Base-by-base conservation (phyloP, 2,888 invertebrate genomes). In the Scaptomyza tumidula region DNA sequence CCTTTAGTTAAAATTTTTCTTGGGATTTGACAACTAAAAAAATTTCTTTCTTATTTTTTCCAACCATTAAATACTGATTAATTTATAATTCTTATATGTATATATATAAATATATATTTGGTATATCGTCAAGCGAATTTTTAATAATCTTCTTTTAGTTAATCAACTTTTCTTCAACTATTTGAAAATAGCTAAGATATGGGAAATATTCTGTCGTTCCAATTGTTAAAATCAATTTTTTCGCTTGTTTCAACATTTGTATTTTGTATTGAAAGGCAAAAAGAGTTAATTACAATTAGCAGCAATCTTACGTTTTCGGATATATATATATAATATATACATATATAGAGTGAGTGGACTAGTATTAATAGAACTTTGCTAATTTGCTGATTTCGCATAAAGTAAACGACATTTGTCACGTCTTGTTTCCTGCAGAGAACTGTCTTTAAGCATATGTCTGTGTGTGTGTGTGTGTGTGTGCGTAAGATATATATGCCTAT, bases 351-450 rank as follows among this genome's bases (percentile, higher is more conserved):
- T 66, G 33, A 29, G 19, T 24, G n/a, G 29, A 33, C 33, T 65
- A 16, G 16, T 16, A 65, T 66, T 35, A 65, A 65, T 49, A 52
- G 41, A 53, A 58, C 33, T 48, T 52, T 13, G 16, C 10, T 49
- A 53, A 61, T 52, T 37, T 61, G 69, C 61, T 68, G 69, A 68
- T 68, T 43, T 52, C 39, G 56, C 70, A 57, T 57, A 49, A 45
- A 59, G 31, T 57, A 53, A 29, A 53, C 44, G 53, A 9, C 52
- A 70, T 48, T 62, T 69, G 63, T 57, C 70, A 70, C 65, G 71
- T 70, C 53, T 54, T 56, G 56, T 62, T 58, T 58, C 52, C 39
- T 48, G 52, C 19, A 14, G 39, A 41, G 24, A 46, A 16, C 10
- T n/a, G 6, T 6, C 39, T 19, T 54, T 37, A 19, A 31, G 43